phyloP scores from a whole-genome alignment of 2,113 vertebrate species.

The Ahaetulla prasina region DNA sequence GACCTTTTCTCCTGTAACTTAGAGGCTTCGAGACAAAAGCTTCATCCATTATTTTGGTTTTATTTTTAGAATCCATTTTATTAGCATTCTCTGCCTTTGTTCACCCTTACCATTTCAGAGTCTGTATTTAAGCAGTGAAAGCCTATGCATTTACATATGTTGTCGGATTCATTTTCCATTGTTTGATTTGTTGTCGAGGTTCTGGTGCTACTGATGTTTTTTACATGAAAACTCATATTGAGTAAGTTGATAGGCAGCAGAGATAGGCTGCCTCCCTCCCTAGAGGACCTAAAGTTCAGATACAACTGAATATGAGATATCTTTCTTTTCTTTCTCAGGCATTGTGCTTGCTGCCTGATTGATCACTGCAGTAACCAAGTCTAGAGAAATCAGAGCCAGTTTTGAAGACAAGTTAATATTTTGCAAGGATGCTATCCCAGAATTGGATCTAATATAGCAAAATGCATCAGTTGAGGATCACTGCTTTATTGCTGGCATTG shows the following conservation, averaged over 20 bases:
- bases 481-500: background rate
- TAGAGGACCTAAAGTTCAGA: background rate
- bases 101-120: background rate
- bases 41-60: constrained; percentile 16
- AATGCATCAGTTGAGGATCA: background rate
- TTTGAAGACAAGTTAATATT: background rate
- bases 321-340: constrained; percentile 9
- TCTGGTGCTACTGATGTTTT: background rate
- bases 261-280: background rate
- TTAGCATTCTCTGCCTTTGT: background rate
- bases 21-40: constrained; percentile 17
- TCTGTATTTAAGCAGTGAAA: background rate
- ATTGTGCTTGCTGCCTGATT: background rate
- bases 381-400: background rate
- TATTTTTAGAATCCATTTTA: constrained; percentile 20
- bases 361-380: background rate
- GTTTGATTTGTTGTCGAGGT: background rate
- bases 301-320: background rate
- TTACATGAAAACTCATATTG: background rate
- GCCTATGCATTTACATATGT: background rate
- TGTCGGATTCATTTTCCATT: background rate
- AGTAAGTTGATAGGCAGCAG: constrained; percentile 7
- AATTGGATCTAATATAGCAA: background rate
- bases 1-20: background rate
- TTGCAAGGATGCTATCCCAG: no score